phyloP scores from a whole-genome alignment of 2,888 invertebrate genomes.

The Hypomecis atomaria region DNA sequence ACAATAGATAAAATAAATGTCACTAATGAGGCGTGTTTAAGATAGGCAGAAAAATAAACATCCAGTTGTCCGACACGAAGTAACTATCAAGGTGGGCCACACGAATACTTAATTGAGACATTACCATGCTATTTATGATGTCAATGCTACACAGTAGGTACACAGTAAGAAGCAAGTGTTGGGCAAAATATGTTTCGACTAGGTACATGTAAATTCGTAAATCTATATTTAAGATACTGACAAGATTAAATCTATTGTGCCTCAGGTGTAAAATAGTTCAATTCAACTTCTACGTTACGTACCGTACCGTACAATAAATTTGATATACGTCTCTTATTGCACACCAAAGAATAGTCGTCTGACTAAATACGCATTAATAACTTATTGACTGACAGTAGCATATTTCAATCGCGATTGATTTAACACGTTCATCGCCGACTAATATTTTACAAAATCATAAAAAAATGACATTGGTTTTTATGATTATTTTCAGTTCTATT shows the following conservation, averaged over 20 bases:
- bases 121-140: constrained; percentile 23
- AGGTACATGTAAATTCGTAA: not conserved
- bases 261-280: not conserved
- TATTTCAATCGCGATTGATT: constrained; percentile 49
- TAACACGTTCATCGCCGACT: too few species aligned
- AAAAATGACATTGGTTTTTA: too few species aligned
- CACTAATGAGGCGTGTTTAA: constrained; percentile 42
- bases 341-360: not conserved
- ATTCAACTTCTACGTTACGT: too few species aligned
- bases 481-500: too few species aligned
- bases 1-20: constrained; percentile 16
- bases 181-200: not conserved
- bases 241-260: constrained; percentile 3
- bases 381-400: constrained; percentile 22
- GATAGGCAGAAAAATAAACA: constrained; percentile 57
- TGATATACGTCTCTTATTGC: too few species aligned
- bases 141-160: constrained; percentile 8
- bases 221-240: constrained; percentile 5
- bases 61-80: constrained; percentile 53
- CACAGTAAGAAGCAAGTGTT: constrained; percentile 6
- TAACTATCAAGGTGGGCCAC: constrained; percentile 61
- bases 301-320: not conserved
- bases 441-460: too few species aligned
- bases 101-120: constrained; percentile 62
- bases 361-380: constrained; percentile 18